Percentiles rank a stretch among this genome's conserved stretches.
phyloP scores from a whole-genome alignment of 2,888 invertebrate genomes.

The Rhopalosiphum nymphaeae region DNA sequence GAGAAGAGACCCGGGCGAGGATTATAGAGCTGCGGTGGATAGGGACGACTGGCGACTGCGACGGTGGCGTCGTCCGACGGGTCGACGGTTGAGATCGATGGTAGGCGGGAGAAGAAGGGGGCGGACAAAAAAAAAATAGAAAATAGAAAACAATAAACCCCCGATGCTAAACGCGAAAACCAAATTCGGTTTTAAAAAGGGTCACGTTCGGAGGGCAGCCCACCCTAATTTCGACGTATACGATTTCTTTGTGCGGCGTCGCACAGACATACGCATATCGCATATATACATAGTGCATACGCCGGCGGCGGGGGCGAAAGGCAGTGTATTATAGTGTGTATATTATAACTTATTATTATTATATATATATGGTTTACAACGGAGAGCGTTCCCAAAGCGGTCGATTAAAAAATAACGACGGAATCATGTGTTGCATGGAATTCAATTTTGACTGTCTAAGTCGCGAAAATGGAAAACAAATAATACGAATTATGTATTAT shows the following conservation, averaged over 20 bases:
- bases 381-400: slow-evolving; percentile 14
- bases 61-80: not conserved
- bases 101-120: not conserved
- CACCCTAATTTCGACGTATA: slow-evolving; percentile 58
- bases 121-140: not conserved
- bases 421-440: slow-evolving; percentile 5
- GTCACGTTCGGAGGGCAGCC: slow-evolving; percentile 39
- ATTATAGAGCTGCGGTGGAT: not conserved
- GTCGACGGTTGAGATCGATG: not conserved
- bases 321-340: not conserved
- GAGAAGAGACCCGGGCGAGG: not conserved
- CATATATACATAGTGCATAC: not conserved
- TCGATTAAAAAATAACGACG: slow-evolving; percentile 61
- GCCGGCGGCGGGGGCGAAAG: not conserved
- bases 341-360: slow-evolving; percentile 5
- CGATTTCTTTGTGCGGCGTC: slow-evolving; percentile 43
- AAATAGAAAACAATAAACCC: slow-evolving; percentile 62
- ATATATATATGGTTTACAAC: not conserved
- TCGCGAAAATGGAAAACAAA: not conserved
- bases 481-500: not conserved
- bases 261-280: not conserved
- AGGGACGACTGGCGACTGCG: not conserved
- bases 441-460: slow-evolving; percentile 54
- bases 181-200: slow-evolving; percentile 61
- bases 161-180: slow-evolving; percentile 61